These are phyloP conservation scores for Charina bottae DNA, from an alignment of 2,113 vertebrate genomes.

Conservation along the genomic window DNA sequence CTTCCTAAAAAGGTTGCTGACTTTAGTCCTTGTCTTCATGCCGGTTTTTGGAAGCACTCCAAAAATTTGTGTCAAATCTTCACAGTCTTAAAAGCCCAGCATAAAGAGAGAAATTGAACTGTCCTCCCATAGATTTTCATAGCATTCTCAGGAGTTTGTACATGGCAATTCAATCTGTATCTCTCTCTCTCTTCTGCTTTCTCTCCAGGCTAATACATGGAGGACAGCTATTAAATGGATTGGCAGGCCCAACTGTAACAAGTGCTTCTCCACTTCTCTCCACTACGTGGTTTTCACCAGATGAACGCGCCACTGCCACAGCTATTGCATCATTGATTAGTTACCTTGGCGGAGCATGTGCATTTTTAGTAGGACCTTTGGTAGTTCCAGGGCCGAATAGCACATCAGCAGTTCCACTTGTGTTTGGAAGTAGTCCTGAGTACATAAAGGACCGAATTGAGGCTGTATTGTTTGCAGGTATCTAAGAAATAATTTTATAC, in stretches of 20 bases:
- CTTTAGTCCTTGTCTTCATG: background rate
- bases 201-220: constrained; percentile 88
- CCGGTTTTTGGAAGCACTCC: background rate
- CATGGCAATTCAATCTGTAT: background rate
- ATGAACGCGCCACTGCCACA: constrained; percentile 94
- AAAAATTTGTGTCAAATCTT: background rate
- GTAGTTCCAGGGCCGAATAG: constrained; percentile 90
- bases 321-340: constrained; percentile 88
- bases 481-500: background rate
- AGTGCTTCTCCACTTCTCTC: constrained; percentile 93
- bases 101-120: background rate
- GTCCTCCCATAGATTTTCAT: background rate
- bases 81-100: background rate
- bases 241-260: constrained; percentile 93
- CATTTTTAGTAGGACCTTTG: constrained; percentile 90
- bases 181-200: constrained; percentile 7
- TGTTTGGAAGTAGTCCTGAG: constrained; percentile 43
- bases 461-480: constrained; percentile 92
- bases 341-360: constrained; percentile 86
- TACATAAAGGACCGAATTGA: constrained; percentile 88
- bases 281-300: constrained; percentile 94
- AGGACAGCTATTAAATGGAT: constrained; percentile 91
- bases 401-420: constrained; percentile 61
- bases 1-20: background rate
- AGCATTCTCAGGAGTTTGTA: background rate